Conservation (phyloP, 2,888 invertebrate genomes). For the Onchidella celtica region DNA sequence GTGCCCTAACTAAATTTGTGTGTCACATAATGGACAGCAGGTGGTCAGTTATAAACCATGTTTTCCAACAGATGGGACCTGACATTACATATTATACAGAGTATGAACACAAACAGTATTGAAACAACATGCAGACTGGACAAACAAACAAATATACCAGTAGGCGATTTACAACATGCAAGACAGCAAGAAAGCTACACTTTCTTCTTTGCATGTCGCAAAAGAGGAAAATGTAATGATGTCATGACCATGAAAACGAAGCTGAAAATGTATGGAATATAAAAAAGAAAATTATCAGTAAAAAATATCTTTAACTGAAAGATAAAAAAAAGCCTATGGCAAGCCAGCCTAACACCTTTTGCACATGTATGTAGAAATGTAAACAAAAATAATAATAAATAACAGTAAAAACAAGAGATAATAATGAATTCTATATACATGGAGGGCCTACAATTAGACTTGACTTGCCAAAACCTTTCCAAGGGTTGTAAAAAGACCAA, state of each 20-base stretch:
- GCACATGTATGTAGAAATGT: slow-evolving; percentile 44
- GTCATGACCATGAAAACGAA: not conserved
- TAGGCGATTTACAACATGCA: too few relatives aligned
- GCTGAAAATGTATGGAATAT: not conserved
- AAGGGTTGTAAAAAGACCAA: slow-evolving; percentile 46
- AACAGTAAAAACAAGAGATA: not conserved
- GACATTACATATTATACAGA: too few relatives aligned
- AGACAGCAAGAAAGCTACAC: too few relatives aligned
- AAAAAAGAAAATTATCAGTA: not conserved
- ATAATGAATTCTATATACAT: slow-evolving; percentile 44
- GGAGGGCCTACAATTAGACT: slow-evolving; percentile 52
- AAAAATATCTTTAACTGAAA: not conserved
- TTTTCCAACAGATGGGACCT: too few relatives aligned
- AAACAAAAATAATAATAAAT: slow-evolving; percentile 28
- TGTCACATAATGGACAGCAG: too few relatives aligned
- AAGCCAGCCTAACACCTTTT: slow-evolving; percentile 49
- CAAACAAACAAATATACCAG: too few relatives aligned
- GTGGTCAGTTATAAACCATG: too few relatives aligned
- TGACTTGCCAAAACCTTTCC: slow-evolving; percentile 43
- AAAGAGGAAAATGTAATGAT: not conserved
- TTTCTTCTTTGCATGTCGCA: too few relatives aligned
- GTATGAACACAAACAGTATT: too few relatives aligned
- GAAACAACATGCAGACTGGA: too few relatives aligned
- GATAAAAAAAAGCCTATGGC: slow-evolving; percentile 26
- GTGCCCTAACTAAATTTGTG: too few relatives aligned